A percentile compares a stretch with the other conserved stretches of the same genome.
Evolutionary conservation across 92 coral and sea anemone genomes (phyloP).

Genomic region (Phenganax marumi): DNA sequence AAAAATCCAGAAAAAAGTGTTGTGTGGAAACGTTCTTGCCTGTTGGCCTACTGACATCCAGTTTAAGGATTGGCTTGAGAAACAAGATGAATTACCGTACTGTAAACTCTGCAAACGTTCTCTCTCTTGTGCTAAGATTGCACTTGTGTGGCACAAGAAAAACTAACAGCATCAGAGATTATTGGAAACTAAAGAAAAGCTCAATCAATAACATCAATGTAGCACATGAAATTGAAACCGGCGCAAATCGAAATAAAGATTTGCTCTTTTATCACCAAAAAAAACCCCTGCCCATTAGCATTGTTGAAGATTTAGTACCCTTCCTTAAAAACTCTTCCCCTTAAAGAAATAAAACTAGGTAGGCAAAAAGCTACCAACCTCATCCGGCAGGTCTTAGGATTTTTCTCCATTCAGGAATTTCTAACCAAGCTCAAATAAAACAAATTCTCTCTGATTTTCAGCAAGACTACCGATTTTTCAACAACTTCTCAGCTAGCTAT

Average conservation of each 20-base stretch:
- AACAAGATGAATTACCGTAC: no score
- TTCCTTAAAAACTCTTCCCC: conserved; percentile 6
- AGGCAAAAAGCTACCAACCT: conserved; percentile 14
- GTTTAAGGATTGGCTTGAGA: conserved; percentile 3
- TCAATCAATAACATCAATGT: no score
- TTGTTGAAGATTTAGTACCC: conserved; percentile 10
- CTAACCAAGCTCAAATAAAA: conserved; percentile 18
- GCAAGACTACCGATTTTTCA: conserved; percentile 14
- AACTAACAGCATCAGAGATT: neutral
- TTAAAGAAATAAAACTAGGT: neutral
- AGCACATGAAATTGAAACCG: no score
- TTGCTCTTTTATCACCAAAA: neutral
- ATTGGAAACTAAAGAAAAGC: neutral
- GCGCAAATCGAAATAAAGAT: no score
- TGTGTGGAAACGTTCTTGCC: neutral
- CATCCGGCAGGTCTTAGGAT: conserved; percentile 19
- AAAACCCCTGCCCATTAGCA: neutral
- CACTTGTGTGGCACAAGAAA: neutral
- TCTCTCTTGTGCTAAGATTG: neutral
- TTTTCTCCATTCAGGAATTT: conserved; percentile 3
- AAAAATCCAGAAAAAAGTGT: neutral
- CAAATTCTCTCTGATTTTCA: conserved; percentile 25
- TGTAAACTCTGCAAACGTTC: neutral
- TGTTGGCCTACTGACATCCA: no score
- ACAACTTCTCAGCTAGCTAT: conserved; percentile 15